Evolutionary conservation across 2,888 invertebrate genomes (phyloP).

Genomic region (Iphiclides podalirius): DNA sequence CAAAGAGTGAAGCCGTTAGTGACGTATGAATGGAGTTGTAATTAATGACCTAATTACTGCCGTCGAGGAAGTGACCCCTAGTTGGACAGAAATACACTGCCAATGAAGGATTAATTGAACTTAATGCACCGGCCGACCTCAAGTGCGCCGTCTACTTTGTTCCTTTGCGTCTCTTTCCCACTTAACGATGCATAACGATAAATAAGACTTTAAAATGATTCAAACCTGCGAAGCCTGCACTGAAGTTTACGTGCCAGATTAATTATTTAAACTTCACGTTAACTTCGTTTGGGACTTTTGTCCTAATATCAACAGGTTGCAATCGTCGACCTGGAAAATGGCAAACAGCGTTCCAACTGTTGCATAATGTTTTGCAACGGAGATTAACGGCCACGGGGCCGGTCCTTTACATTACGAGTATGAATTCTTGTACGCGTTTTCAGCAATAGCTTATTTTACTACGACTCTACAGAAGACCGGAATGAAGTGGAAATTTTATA

Average conservation of each 20-base stretch:
- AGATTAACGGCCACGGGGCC: no score
- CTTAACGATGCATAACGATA: not conserved
- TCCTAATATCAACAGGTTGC: no score
- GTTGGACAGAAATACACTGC: constrained; percentile 9
- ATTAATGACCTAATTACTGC: constrained; percentile 12
- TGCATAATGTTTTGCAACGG: no score
- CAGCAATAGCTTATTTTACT: no score
- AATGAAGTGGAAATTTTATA: no score
- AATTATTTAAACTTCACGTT: no score
- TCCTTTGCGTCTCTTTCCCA: not conserved
- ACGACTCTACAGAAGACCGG: no score
- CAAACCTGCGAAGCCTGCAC: not conserved
- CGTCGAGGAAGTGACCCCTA: constrained; percentile 13
- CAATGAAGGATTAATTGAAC: constrained; percentile 13
- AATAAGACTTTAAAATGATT: not conserved
- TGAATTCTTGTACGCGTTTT: no score
- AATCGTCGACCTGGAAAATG: no score
- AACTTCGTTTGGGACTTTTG: no score
- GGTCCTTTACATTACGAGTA: no score
- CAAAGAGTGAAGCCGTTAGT: not conserved
- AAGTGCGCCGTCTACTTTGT: not conserved
- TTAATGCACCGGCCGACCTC: constrained; percentile 5
- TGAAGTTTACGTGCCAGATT: not conserved
- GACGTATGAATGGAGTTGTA: constrained; percentile 1
- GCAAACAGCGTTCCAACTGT: no score